Base-by-base conservation (phyloP, 2,888 invertebrate species). In the Gastrophysa polygoni region DNA sequence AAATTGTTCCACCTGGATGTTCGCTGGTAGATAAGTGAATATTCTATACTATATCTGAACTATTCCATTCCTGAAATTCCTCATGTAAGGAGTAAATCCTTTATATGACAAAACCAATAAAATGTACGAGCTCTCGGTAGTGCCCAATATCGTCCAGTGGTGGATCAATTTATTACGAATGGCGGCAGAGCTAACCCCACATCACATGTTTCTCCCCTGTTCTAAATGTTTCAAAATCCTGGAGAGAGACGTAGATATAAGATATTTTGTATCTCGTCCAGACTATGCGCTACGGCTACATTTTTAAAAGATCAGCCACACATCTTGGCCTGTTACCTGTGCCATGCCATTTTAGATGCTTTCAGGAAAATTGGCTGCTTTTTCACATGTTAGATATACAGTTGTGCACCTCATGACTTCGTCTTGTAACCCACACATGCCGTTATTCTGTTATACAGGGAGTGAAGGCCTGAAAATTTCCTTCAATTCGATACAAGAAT, bases 291-390 rank as follows among this genome's bases (percentile, higher is more conserved):
- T 69, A 68, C 71, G 73, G 71, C 77, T 78, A 77, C 77, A 78
- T 78, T 78, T 78, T 78, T 78, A 78, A 78, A 77, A 75, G 76
- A 77, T 77, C 75, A 73, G 74, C 76, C 74, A 75, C 76, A 75
- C 73, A 74, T 77, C 70, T 72, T 66, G 71, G 71, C 72, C 60
- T 76, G 73, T 76, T 72, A 71, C 74, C 75, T 75, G 73, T 73
- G 54, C 63, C 49, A 47, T 59, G 75, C 72, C 74, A 72, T 73
- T 76, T 72, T 72, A 73, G 76, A 78, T 75, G 78, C 78, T 78
- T 78, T 78, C 77, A 78, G 75, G 77, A 70, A 78, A 78, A 78
- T 78, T 78, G 78, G 71, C 72, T 73, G 70, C 61, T 73, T 73
- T 70, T 63, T 61, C 69, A 69, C 71, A 71, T 71, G 68, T 64